A percentile compares a stretch with the other conserved stretches of the same genome.
phyloP scores from a whole-genome alignment of 2,888 invertebrate species.

The Drosophila meridionalis region DNA sequence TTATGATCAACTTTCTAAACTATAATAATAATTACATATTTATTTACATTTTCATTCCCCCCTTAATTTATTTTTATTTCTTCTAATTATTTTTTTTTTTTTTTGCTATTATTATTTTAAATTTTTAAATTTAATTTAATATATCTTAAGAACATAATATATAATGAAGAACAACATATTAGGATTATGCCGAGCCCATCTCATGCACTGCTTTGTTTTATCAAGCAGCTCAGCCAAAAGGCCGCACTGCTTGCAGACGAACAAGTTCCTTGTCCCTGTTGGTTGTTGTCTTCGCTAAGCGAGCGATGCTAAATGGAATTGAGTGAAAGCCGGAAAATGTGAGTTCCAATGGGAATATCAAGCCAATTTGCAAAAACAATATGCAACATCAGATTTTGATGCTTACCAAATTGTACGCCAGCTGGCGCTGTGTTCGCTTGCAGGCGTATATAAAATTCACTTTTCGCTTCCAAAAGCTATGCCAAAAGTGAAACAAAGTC shows the following conservation, averaged over 20 bases:
- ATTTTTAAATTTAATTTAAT: too few species aligned
- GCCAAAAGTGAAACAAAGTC: slow-evolving; percentile 30
- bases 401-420: slow-evolving; percentile 26
- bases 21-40: too few species aligned
- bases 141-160: too few species aligned
- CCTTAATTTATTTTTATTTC: too few species aligned
- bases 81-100: too few species aligned
- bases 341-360: slow-evolving; percentile 33
- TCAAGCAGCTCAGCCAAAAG: slow-evolving; percentile 26
- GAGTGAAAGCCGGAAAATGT: slow-evolving; percentile 31
- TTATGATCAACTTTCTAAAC: too few species aligned
- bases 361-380: slow-evolving; percentile 41
- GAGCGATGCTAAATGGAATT: slow-evolving; percentile 20
- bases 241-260: slow-evolving; percentile 35
- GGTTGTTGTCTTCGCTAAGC: slow-evolving; percentile 47
- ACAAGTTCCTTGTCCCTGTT: slow-evolving; percentile 9
- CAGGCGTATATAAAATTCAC: neutral
- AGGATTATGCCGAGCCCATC: too few species aligned
- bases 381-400: slow-evolving; percentile 10
- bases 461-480: slow-evolving; percentile 16
- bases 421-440: slow-evolving; percentile 37
- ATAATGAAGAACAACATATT: too few species aligned
- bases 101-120: too few species aligned
- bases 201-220: slow-evolving; percentile 5
- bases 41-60: too few species aligned